A percentile compares a stretch with the other conserved stretches of the same genome.
phyloP scores from a whole-genome alignment of 2,888 invertebrate species.

The Conistra vaccinii region DNA sequence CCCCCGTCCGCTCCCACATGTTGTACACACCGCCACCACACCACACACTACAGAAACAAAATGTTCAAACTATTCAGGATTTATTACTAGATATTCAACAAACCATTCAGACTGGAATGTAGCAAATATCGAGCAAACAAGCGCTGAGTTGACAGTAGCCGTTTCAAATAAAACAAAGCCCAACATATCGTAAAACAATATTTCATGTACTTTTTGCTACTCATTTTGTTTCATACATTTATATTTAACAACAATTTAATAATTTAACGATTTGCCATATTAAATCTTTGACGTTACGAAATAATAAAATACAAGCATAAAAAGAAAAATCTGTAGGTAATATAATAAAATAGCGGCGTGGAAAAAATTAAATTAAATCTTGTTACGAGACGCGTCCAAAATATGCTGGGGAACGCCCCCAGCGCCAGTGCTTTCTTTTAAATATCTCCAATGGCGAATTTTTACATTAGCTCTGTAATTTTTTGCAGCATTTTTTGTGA shows the following conservation, averaged over 20 bases:
- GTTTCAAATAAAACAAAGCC: constrained; percentile 69
- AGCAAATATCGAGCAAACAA: constrained; percentile 72
- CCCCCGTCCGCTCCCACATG: constrained; percentile 52
- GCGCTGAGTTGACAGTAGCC: constrained; percentile 69
- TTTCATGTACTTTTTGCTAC: constrained; percentile 62
- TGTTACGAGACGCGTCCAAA: constrained; percentile 66
- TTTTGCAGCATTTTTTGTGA: constrained; percentile 25
- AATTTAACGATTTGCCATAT: constrained; percentile 46
- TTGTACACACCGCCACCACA: constrained; percentile 61
- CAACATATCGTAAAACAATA: constrained; percentile 66
- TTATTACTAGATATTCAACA: constrained; percentile 77
- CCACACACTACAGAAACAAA: constrained; percentile 76
- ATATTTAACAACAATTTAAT: constrained; percentile 42
- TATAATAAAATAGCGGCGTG: constrained; percentile 72
- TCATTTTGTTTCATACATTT: constrained; percentile 23
- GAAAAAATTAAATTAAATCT: constrained; percentile 74
- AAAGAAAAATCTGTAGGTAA: constrained; percentile 68
- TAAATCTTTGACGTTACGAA: constrained; percentile 62
- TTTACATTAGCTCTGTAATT: constrained; percentile 36
- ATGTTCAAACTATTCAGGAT: constrained; percentile 78
- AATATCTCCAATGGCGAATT: constrained; percentile 62
- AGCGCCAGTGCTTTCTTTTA: constrained; percentile 55
- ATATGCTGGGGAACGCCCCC: constrained; percentile 66
- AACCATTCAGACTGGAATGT: constrained; percentile 72
- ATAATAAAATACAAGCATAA: constrained; percentile 71